These are phyloP conservation scores for Pyxicephalus adspersus DNA, from an alignment of 2,113 vertebrate genomes.

Conservation along the genomic window DNA sequence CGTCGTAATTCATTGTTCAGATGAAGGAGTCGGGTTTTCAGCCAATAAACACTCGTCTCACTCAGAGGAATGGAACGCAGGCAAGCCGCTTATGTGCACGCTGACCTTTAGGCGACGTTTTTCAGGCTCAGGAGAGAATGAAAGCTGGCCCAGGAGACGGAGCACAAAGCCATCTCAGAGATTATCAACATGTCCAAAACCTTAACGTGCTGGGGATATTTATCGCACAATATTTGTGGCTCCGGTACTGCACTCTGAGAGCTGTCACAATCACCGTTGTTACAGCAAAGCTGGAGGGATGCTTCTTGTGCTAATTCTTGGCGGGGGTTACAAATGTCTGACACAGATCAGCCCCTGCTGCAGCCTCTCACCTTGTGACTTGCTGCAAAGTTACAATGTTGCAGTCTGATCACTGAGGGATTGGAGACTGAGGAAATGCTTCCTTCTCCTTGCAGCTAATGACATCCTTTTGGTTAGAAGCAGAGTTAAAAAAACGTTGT, in stretches of 20 bases:
- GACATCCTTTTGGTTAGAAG: too few relatives aligned
- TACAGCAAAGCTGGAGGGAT: too few relatives aligned
- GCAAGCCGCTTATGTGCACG: not conserved
- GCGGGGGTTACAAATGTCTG: too few relatives aligned
- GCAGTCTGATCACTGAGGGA: too few relatives aligned
- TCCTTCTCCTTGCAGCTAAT: too few relatives aligned
- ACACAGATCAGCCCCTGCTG: too few relatives aligned
- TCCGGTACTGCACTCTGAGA: not conserved
- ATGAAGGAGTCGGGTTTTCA: not conserved
- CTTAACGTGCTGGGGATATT: not conserved
- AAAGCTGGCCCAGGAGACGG: not conserved
- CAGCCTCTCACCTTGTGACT: too few relatives aligned
- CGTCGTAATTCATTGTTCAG: not conserved
- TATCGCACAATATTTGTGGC: not conserved
- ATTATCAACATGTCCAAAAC: constrained; percentile 1
- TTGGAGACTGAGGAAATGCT: too few relatives aligned
- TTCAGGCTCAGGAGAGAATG: not conserved
- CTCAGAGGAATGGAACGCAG: not conserved
- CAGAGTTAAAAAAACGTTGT: too few relatives aligned
- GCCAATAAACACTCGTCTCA: not conserved
- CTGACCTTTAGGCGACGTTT: constrained; percentile 5
- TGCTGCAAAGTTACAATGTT: too few relatives aligned
- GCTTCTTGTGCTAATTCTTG: too few relatives aligned
- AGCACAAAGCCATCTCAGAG: not conserved
- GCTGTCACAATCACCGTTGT: too few relatives aligned